These are phyloP conservation scores for Trichechus manatus DNA, from an alignment of 2,113 vertebrate genomes.

Conservation along the genomic window DNA sequence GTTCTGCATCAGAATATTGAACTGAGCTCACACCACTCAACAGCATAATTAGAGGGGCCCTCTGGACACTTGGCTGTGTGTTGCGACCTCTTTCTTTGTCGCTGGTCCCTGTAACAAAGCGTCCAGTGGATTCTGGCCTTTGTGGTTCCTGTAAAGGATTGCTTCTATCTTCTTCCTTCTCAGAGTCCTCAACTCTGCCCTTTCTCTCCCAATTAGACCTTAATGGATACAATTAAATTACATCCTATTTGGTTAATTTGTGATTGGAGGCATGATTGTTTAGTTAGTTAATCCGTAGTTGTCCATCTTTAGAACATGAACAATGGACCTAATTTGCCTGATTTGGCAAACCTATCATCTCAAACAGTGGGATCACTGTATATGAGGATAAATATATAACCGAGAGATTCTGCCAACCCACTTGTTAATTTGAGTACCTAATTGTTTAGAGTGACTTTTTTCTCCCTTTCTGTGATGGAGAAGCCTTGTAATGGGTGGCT, in stretches of 20 bases:
- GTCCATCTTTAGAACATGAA: constrained; percentile 66
- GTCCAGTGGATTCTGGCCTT: neutral
- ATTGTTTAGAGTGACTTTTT: neutral
- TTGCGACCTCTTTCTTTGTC: neutral
- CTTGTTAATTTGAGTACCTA: constrained; percentile 47
- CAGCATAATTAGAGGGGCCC: neutral
- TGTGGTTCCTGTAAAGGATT: neutral
- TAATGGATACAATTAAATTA: constrained; percentile 52
- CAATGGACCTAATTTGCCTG: constrained; percentile 5
- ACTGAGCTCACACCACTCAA: neutral
- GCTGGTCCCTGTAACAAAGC: neutral
- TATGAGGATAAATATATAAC: neutral
- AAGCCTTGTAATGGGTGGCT: neutral
- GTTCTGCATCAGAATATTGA: neutral
- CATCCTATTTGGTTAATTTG: constrained; percentile 58
- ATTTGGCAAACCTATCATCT: neutral
- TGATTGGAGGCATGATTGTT: constrained; percentile 59
- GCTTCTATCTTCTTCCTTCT: neutral
- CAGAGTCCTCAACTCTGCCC: neutral
- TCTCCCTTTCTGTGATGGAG: neutral
- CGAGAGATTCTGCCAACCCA: constrained; percentile 20
- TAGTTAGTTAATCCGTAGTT: constrained; percentile 55
- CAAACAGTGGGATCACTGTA: neutral
- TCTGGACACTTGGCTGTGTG: neutral
- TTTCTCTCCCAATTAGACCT: constrained; percentile 29